Conservation (phyloP, 1,140 invertebrate genomes). For the Carposina sasakii region DNA sequence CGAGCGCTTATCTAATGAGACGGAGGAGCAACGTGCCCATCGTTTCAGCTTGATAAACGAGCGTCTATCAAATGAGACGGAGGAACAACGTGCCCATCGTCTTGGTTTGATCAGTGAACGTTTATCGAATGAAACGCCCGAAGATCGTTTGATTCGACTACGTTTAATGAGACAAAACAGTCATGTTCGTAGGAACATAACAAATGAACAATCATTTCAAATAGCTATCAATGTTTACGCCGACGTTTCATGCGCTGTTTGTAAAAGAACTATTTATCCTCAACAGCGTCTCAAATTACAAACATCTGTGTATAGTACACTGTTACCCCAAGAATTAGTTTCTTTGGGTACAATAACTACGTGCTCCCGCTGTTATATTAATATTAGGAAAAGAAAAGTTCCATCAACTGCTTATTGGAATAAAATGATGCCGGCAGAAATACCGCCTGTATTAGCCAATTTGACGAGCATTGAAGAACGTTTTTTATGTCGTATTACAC, state of each 20-base stretch:
- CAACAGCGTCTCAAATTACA: conserved; percentile 16
- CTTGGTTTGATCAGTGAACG: not conserved
- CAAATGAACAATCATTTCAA: conserved; percentile 7
- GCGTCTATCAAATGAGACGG: conserved; percentile 3
- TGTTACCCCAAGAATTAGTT: conserved; percentile 14
- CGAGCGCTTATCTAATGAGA: not conserved
- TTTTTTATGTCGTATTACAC: conserved; percentile 6
- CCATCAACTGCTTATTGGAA: conserved; percentile 16
- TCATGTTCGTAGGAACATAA: not conserved
- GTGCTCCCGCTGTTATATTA: conserved; percentile 11
- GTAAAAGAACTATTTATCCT: conserved; percentile 17
- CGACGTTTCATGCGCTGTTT: conserved; percentile 16
- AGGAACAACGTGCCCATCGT: not conserved
- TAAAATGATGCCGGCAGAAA: conserved; percentile 9
- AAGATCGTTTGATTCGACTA: not conserved
- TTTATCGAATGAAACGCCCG: conserved; percentile 7
- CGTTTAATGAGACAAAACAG: not conserved
- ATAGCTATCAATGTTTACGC: conserved; percentile 17
- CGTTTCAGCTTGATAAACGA: not conserved
- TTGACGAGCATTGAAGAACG: too few relatives aligned
- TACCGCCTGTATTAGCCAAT: conserved; percentile 13
- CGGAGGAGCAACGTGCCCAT: too few relatives aligned
- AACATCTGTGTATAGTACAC: conserved; percentile 1
- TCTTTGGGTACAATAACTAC: conserved; percentile 10
- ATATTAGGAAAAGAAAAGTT: conserved; percentile 17